A percentile compares a stretch with the other conserved stretches of the same genome.
Conservation (phyloP, 2,797 vertebrate genomes). For the Chrysocyon brachyurus region DNA sequence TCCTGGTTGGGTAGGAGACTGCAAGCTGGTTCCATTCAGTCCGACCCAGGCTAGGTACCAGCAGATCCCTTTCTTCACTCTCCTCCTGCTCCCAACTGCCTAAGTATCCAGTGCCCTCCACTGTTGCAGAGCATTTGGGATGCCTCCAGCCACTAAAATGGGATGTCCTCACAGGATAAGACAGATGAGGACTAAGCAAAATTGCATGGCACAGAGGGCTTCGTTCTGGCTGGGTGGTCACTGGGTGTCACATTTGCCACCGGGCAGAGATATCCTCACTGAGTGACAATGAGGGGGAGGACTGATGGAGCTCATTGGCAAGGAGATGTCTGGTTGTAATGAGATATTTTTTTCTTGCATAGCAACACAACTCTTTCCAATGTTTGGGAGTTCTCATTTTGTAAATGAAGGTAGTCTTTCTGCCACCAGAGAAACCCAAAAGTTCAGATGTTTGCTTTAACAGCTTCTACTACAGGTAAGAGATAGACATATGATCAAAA, state of each 20-base stretch:
- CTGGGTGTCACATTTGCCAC: background rate
- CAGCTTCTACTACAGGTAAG: background rate
- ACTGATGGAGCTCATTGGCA: background rate
- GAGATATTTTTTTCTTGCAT: background rate
- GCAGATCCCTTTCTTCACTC: background rate
- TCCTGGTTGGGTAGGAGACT: background rate
- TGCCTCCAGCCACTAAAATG: background rate
- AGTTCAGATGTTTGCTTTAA: background rate
- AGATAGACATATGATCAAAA: background rate
- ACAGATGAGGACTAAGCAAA: background rate
- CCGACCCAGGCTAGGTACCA: background rate
- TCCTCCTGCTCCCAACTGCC: background rate
- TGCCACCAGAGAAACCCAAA: background rate
- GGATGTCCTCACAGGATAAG: background rate
- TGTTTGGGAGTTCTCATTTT: conserved; percentile 14
- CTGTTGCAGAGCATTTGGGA: background rate
- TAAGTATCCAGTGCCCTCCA: background rate
- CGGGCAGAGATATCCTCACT: background rate
- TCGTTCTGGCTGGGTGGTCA: background rate
- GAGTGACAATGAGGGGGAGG: background rate
- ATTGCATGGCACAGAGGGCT: background rate
- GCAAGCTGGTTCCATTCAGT: background rate
- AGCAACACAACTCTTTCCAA: background rate
- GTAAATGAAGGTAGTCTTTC: background rate
- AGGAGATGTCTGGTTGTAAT: background rate